phyloP scores from a whole-genome alignment of 2,113 vertebrate genomes.

The Merops nubicus region DNA sequence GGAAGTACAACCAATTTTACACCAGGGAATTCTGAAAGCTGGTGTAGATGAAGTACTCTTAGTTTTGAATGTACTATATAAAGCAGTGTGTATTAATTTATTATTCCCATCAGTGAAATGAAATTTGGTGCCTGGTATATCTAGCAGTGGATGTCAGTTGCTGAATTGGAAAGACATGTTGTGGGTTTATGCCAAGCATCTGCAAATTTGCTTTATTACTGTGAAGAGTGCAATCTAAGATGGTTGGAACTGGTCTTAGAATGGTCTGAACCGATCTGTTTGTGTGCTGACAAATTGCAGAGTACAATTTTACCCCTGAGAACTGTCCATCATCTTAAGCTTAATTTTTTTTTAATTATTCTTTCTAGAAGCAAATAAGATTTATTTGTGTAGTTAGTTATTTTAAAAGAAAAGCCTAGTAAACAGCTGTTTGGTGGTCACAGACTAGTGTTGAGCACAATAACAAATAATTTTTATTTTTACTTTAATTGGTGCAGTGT shows the following conservation, averaged over 20 bases:
- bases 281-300: background rate
- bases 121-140: background rate
- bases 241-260: background rate
- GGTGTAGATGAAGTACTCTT: background rate
- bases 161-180: background rate
- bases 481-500: background rate
- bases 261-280: background rate
- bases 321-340: background rate
- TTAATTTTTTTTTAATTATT: background rate
- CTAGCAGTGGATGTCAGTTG: background rate
- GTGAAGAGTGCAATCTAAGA: background rate
- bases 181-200: background rate
- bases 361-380: background rate
- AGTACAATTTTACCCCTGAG: background rate
- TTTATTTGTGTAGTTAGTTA: background rate
- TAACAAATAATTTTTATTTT: background rate
- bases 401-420: background rate
- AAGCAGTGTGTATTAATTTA: background rate
- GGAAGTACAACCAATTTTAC: background rate
- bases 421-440: background rate
- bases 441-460: background rate
- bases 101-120: background rate
- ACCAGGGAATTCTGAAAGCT: background rate
- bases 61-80: background rate
- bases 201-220: background rate